Evolutionary conservation across 92 coral and sea anemone genomes (phyloP).

Genomic region (Epizoanthus illoricatus): DNA sequence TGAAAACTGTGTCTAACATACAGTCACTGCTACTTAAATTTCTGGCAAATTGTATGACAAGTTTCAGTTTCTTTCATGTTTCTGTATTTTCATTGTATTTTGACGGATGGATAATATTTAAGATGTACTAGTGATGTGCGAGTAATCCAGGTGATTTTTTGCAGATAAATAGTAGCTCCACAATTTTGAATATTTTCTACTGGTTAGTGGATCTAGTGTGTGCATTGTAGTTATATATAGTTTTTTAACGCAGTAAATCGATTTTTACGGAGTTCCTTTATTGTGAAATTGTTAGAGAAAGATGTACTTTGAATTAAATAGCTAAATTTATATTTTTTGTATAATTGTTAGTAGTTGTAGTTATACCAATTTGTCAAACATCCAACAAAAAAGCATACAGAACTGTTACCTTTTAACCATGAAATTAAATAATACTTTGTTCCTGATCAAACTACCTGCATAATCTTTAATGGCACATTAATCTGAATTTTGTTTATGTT

Average conservation of each 20-base stretch:
- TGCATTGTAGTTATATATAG: neutral
- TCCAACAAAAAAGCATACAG: too few species aligned
- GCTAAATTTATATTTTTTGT: neutral
- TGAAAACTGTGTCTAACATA: neutral
- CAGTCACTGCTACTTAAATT: constrained; percentile 2
- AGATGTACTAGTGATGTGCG: neutral
- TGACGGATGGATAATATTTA: constrained; percentile 26
- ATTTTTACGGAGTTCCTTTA: constrained; percentile 3
- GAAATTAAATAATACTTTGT: too few species aligned
- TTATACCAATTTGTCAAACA: neutral
- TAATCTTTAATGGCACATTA: too few species aligned
- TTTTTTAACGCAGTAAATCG: constrained; percentile 1
- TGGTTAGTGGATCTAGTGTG: neutral
- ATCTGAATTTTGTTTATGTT: too few species aligned
- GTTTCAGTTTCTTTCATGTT: constrained; percentile 10
- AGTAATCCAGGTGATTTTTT: neutral
- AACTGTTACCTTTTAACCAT: too few species aligned
- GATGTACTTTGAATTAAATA: neutral
- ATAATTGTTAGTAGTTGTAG: neutral
- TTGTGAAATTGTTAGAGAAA: constrained; percentile 31
- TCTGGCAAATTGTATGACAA: constrained; percentile 19
- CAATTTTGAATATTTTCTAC: neutral
- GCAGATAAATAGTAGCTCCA: neutral
- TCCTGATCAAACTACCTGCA: too few species aligned
- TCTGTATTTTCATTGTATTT: constrained; percentile 21